These are phyloP conservation scores for Periophthalmus magnuspinnatus DNA, from an alignment of 2,797 vertebrate species.

Conservation along the genomic window DNA sequence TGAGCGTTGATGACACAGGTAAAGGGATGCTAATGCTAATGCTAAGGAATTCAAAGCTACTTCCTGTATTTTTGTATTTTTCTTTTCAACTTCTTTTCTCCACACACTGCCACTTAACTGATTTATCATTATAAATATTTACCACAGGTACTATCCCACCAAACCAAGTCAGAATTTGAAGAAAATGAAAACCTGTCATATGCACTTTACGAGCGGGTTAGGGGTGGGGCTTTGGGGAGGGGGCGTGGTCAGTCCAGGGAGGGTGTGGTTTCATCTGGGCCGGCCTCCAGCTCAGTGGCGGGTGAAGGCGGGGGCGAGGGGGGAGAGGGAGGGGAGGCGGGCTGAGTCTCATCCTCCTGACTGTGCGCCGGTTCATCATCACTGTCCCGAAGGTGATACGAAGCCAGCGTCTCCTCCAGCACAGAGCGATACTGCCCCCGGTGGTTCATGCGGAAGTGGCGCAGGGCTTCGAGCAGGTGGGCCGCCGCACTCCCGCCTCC, in stretches of 20 bases:
- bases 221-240: conserved; percentile 1
- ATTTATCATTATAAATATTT: too few relatives aligned
- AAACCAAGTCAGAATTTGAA: too few relatives aligned
- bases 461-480: conserved; percentile 92
- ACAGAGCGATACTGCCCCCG: conserved; percentile 95
- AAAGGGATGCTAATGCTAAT: too few relatives aligned
- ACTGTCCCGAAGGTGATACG: conserved; percentile 83
- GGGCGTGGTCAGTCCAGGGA: conserved; percentile 64
- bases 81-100: too few relatives aligned
- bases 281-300: conserved; percentile 56
- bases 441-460: conserved; percentile 97
- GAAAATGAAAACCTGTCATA: too few relatives aligned
- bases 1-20: too few relatives aligned
- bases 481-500: conserved; percentile 86
- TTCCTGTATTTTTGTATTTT: too few relatives aligned
- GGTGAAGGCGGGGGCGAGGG: conserved; percentile 72
- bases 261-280: conserved; percentile 59
- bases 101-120: too few relatives aligned
- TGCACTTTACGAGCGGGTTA: conserved; percentile 3
- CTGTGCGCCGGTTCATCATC: conserved; percentile 29
- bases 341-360: conserved; percentile 63
- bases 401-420: conserved; percentile 93
- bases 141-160: too few relatives aligned
- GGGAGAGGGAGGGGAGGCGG: conserved; percentile 78
- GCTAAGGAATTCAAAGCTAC: too few relatives aligned